Conservation (phyloP, 1,140 invertebrate genomes). For the Tribolium madens region DNA sequence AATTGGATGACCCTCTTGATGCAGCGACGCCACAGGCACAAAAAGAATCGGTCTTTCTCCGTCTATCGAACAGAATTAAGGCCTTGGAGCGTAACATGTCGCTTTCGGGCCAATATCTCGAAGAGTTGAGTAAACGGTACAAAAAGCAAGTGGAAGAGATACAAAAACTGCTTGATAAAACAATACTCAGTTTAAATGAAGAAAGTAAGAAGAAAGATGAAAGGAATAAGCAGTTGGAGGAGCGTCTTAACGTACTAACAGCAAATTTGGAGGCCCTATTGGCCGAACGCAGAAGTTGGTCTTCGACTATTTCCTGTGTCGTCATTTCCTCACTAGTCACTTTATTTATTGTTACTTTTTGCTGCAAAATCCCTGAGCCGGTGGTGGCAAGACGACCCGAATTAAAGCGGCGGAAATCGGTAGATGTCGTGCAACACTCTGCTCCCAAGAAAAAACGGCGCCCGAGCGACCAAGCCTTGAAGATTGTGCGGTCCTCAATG, state of each 20-base stretch:
- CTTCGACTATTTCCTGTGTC: slow-evolving; percentile 69
- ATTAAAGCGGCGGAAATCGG: slow-evolving; percentile 70
- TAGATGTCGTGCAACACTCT: slow-evolving; percentile 70
- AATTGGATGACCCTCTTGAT: slow-evolving; percentile 63
- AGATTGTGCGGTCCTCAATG: slow-evolving; percentile 66
- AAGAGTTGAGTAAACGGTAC: slow-evolving; percentile 93
- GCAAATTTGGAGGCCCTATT: slow-evolving; percentile 70
- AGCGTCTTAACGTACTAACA: slow-evolving; percentile 73
- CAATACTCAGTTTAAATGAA: slow-evolving; percentile 80
- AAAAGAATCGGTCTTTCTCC: slow-evolving; percentile 95
- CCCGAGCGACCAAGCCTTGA: slow-evolving; percentile 83
- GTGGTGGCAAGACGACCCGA: slow-evolving; percentile 61
- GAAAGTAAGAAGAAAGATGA: slow-evolving; percentile 79
- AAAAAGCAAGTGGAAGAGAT: slow-evolving; percentile 97
- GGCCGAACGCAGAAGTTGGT: slow-evolving; percentile 76
- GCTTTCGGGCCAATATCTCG: slow-evolving; percentile 93
- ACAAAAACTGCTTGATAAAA: slow-evolving; percentile 86
- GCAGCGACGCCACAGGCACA: slow-evolving; percentile 71
- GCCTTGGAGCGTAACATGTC: slow-evolving; percentile 96
- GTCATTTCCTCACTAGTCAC: slow-evolving; percentile 63
- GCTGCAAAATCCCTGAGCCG: slow-evolving; percentile 59
- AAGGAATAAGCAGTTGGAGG: slow-evolving; percentile 75
- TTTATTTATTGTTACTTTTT: slow-evolving; percentile 64
- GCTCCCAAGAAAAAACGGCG: slow-evolving; percentile 71
- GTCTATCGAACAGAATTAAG: slow-evolving; percentile 96